Percentiles rank a stretch among this genome's conserved stretches.
Conservation (phyloP, 2,113 vertebrate species). For the Glareola pratincola region DNA sequence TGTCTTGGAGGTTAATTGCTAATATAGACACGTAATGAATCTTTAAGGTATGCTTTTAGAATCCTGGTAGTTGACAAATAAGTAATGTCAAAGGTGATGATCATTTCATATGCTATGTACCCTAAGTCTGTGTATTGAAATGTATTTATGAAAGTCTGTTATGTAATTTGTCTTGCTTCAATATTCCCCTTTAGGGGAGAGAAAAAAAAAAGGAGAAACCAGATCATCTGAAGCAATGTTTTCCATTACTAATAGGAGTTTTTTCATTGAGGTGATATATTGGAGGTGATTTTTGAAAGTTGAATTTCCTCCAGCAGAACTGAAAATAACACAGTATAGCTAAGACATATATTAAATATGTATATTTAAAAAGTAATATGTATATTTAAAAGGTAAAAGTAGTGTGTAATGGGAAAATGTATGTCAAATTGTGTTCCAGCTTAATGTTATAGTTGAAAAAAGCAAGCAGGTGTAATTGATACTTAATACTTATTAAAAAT, state of each 20-base stretch:
- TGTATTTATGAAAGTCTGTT: neutral
- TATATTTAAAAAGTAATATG: no score
- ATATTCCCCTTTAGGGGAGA: neutral
- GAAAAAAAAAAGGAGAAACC: neutral
- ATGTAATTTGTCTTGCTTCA: neutral
- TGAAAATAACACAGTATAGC: neutral
- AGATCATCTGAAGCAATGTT: neutral
- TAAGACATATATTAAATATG: neutral
- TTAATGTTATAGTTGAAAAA: neutral
- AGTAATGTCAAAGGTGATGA: neutral
- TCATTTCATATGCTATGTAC: neutral
- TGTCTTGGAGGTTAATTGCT: neutral
- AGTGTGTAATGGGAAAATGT: neutral
- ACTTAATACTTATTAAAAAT: neutral
- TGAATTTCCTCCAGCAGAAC: neutral
- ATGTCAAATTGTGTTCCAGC: neutral
- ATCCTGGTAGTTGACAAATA: neutral
- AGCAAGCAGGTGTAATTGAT: neutral
- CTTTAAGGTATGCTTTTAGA: neutral
- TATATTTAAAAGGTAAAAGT: no score
- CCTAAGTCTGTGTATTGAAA: neutral
- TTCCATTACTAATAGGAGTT: neutral
- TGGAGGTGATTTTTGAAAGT: neutral
- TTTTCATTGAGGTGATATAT: neutral
- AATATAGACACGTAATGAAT: neutral